Conservation (phyloP, 2,113 vertebrate species). For the Chionodraco myersi region DNA sequence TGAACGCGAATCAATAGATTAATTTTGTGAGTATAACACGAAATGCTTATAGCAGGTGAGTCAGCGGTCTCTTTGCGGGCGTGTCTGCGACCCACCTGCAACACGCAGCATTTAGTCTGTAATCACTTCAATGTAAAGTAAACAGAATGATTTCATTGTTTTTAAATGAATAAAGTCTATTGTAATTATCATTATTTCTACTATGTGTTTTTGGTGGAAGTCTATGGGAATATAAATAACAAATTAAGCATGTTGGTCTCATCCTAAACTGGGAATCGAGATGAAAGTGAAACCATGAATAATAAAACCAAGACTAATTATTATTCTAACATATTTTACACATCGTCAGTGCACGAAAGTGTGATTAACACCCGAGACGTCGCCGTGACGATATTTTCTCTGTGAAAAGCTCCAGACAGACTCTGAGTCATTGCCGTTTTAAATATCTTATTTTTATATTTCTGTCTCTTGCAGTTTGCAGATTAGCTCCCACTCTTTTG, state of each 20-base stretch:
- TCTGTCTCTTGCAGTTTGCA: constrained; percentile 34
- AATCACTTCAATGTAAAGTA: neutral
- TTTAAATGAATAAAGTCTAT: no score
- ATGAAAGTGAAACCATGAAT: neutral
- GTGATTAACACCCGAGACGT: neutral
- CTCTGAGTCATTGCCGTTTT: constrained; percentile 47
- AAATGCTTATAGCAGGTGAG: neutral
- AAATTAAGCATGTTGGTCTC: neutral
- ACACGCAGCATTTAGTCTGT: neutral
- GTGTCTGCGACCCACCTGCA: neutral
- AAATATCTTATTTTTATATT: no score
- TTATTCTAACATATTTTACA: neutral
- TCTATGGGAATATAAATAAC: neutral
- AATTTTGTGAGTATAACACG: no score
- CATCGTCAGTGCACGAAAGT: neutral
- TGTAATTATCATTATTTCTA: no score
- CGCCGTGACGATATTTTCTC: neutral
- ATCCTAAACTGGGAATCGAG: no score
- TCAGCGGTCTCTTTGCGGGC: neutral
- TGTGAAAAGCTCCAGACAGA: neutral
- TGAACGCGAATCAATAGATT: no score
- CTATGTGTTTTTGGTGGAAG: neutral
- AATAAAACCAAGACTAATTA: neutral
- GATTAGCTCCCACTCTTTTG: constrained; percentile 54
- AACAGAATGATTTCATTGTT: neutral